Evolutionary conservation across 2,888 invertebrate genomes (phyloP).

Genomic region (Dicranocentrus wangi): DNA sequence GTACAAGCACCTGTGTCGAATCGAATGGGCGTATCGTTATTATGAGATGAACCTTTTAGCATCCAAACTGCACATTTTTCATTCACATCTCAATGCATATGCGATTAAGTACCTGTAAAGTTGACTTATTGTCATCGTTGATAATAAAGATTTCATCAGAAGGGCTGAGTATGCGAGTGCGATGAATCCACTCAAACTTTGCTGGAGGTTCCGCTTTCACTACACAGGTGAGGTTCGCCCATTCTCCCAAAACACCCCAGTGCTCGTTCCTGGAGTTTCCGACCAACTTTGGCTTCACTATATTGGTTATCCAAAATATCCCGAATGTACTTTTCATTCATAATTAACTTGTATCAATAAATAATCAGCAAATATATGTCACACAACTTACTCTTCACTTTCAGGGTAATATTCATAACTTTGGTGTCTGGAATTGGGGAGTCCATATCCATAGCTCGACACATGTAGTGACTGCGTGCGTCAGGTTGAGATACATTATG

Average conservation of each 20-base stretch:
- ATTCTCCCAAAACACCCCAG: slow-evolving; percentile 76
- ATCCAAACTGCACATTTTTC: too few species aligned
- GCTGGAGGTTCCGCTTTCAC: slow-evolving; percentile 78
- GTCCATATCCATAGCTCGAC: slow-evolving; percentile 72
- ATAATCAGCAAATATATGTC: too few species aligned
- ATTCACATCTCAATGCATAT: too few species aligned
- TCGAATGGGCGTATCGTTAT: background rate
- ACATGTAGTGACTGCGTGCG: slow-evolving; percentile 68
- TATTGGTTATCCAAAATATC: too few species aligned
- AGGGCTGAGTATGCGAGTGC: slow-evolving; percentile 56
- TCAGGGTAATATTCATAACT: slow-evolving; percentile 70
- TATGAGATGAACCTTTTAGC: background rate
- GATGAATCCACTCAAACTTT: slow-evolving; percentile 77
- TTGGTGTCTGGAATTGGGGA: slow-evolving; percentile 71
- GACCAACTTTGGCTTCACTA: slow-evolving; percentile 71
- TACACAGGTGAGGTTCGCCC: slow-evolving; percentile 79
- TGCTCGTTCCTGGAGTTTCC: slow-evolving; percentile 64
- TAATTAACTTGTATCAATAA: too few species aligned
- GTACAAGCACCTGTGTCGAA: slow-evolving; percentile 65
- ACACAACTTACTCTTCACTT: slow-evolving; percentile 71
- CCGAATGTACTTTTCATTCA: too few species aligned
- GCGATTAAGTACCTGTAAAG: slow-evolving; percentile 73
- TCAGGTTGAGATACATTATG: slow-evolving; percentile 70
- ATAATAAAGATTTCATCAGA: slow-evolving; percentile 70
- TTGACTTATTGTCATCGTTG: slow-evolving; percentile 70